Base-by-base conservation (phyloP, 2,113 vertebrate species). In the Lampris incognitus region DNA sequence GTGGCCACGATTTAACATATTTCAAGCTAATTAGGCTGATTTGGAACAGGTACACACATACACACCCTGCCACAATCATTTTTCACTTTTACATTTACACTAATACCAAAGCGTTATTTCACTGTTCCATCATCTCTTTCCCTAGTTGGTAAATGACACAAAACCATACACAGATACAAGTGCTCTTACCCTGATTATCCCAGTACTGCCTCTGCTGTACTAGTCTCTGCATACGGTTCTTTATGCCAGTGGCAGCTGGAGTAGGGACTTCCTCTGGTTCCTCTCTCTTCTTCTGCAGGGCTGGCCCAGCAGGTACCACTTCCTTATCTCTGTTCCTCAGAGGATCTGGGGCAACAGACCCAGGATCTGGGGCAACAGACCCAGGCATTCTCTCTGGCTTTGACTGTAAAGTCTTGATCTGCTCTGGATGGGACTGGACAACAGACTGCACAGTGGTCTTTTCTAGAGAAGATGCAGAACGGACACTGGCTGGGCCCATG, bases 181-280 rank as follows among this genome's bases (percentile, higher is more conserved):
- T 36, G 3, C 13, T 40, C 77, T 10, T 83, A 93, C 95, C 94
- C 0, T 89, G 71, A 0, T 68, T 89, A 51, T 98, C 98, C 98
- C 97, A 98, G 69, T 79, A 90, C 46, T 95, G 94, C 6, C 97
- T 94, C 81, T 97, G 96, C 8, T 95, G 93, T 13, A 95, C 97
- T 64, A 99, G 69, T 66, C 74, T 96, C 83, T 97, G 97, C 76
- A 99, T 94, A 3, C 97, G 97, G 1, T 94, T 94, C 81, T 90
- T 98, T 79, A 99, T 89, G 63, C 63, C 83, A 0, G 74, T 9
- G 2, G 84, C 49, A 11, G 82, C 41, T 61, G 91, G 83, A 38
- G 69, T 51, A 42, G 86, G 81, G 24, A 76, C n/a, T 9, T 83
- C 84, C 0, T 61, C 38, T 13, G 3, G 66, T 6, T 72, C 59